Conservation (phyloP, 2,888 invertebrate species). For the Mycogona germanica region DNA sequence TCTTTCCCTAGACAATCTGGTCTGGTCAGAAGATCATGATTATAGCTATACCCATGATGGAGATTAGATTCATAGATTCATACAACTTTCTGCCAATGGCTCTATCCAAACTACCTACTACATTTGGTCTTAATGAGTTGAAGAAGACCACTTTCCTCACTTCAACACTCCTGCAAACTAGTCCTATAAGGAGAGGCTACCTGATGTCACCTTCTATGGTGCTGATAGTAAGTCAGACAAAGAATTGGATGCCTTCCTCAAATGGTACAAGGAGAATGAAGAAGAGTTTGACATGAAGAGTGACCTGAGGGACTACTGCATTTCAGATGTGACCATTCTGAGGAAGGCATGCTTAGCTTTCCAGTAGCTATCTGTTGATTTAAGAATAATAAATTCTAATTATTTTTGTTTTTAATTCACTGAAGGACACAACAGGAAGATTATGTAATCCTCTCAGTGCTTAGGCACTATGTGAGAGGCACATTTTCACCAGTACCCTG, state of each 20-base stretch:
- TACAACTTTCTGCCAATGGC: constrained; percentile 4
- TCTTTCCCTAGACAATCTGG: not conserved
- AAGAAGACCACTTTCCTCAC: constrained; percentile 2
- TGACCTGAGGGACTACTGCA: not conserved
- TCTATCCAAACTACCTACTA: not conserved
- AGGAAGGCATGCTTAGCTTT: no score
- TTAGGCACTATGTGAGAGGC: no score
- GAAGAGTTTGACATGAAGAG: not conserved
- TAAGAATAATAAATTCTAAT: no score
- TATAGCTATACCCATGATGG: not conserved
- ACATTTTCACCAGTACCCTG: no score
- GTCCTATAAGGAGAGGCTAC: no score
- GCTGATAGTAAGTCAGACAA: not conserved
- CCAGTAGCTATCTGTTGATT: no score
- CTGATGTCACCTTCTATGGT: not conserved
- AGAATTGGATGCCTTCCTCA: not conserved
- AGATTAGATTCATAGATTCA: constrained; percentile 10
- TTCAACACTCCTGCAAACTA: constrained; percentile 2
- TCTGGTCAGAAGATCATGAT: not conserved
- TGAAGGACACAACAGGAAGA: no score
- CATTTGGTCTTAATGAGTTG: not conserved
- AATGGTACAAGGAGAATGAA: not conserved
- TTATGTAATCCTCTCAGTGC: no score
- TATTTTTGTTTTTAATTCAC: no score
- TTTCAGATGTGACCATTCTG: not conserved